A percentile compares a stretch with the other conserved stretches of the same genome.
Conservation (phyloP, 2,113 vertebrate species). For the Heterotis niloticus region DNA sequence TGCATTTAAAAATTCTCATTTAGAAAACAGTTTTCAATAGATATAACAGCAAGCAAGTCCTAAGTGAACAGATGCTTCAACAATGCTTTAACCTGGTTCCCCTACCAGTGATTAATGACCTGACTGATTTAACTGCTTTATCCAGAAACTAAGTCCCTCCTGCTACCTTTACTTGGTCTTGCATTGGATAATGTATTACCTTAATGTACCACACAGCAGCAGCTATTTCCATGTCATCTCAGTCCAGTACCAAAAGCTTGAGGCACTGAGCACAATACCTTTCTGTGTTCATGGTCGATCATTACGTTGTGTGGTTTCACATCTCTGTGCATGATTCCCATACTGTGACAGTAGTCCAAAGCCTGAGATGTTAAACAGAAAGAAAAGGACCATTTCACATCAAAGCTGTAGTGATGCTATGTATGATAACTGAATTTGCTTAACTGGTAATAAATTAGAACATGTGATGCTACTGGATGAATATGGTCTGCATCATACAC, state of each 20-base stretch:
- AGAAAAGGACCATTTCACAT: neutral
- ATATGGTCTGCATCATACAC: no score
- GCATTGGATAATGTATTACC: no score
- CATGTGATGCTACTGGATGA: no score
- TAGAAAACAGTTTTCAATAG: neutral
- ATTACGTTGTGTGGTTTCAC: conserved; percentile 85
- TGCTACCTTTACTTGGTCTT: no score
- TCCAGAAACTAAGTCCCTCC: no score
- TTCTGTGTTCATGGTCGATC: conserved; percentile 84
- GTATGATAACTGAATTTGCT: no score
- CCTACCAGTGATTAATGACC: no score
- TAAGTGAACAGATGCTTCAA: neutral
- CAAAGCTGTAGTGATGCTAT: no score
- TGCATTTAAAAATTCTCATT: no score
- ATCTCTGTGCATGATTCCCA: conserved; percentile 84
- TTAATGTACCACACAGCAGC: neutral
- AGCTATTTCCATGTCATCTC: neutral
- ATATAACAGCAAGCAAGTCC: neutral
- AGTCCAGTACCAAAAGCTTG: neutral
- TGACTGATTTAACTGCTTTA: no score
- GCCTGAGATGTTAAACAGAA: conserved; percentile 39
- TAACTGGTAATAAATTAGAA: no score
- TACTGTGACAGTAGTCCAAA: conserved; percentile 75
- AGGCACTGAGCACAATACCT: conserved; percentile 55
- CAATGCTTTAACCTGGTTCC: no score